Percentiles rank a stretch among this genome's conserved stretches.
Conservation (phyloP, 1,140 invertebrate species). For the Acarapis woodi region DNA sequence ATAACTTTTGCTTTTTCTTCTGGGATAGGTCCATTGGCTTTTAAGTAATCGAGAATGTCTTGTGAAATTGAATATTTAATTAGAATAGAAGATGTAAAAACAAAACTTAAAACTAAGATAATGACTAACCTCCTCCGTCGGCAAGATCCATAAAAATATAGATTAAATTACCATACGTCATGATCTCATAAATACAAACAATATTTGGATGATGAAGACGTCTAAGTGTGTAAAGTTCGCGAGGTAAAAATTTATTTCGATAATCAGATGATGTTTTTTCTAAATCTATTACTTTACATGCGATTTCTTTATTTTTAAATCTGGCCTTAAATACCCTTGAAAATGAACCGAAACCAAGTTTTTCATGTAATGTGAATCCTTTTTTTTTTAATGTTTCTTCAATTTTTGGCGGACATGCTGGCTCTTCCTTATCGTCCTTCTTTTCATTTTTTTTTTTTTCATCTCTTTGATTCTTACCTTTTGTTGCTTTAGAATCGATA, state of each 20-base stretch:
- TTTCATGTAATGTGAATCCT: conserved; percentile 16
- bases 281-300: not conserved
- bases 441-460: too few relatives aligned
- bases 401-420: conserved; percentile 4
- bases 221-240: conserved; percentile 7
- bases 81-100: too few relatives aligned
- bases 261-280: conserved; percentile 8
- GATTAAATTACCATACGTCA: conserved; percentile 2
- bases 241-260: conserved; percentile 7
- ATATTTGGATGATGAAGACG: conserved; percentile 4
- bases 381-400: conserved; percentile 16
- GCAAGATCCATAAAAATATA: conserved; percentile 9
- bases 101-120: too few relatives aligned
- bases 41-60: conserved; percentile 2
- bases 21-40: not conserved
- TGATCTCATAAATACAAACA: conserved; percentile 3
- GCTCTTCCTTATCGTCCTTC: not conserved
- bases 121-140: conserved; percentile 3
- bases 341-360: conserved; percentile 10
- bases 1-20: conserved; percentile 1
- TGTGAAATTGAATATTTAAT: too few relatives aligned
- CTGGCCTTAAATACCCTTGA: conserved; percentile 5
- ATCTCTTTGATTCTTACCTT: too few relatives aligned
- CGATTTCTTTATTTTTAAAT: not conserved
- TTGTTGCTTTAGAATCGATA: too few relatives aligned